phyloP scores from a whole-genome alignment of 1,140 invertebrate species.

The Nephotettix cincticeps region DNA sequence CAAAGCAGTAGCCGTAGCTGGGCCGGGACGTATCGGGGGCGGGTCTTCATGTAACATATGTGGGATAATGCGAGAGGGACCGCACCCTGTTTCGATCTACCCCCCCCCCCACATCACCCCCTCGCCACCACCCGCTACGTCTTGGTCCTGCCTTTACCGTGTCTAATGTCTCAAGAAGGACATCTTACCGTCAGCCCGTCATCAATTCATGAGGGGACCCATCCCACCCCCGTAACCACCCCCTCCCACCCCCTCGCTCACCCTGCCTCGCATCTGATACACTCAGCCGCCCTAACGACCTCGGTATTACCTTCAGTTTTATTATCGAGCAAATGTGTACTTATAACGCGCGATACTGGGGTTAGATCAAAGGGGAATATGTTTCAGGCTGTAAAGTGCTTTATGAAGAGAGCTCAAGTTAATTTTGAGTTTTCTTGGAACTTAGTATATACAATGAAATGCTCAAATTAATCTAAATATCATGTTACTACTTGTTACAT shows the following conservation, averaged over 20 bases:
- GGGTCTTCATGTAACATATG: constrained; percentile 5
- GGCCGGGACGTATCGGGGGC: too few species aligned
- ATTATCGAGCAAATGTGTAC: constrained; percentile 1
- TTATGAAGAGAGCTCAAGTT: too few species aligned
- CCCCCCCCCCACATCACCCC: neutral
- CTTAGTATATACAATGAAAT: too few species aligned
- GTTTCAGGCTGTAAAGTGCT: too few species aligned
- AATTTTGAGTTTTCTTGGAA: too few species aligned
- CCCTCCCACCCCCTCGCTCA: neutral
- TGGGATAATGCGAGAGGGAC: neutral
- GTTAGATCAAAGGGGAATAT: too few species aligned
- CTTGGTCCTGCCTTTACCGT: neutral
- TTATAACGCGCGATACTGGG: too few species aligned
- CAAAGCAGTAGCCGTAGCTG: too few species aligned
- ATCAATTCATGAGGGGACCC: constrained; percentile 15
- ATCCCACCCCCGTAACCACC: neutral
- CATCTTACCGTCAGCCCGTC: constrained; percentile 20
- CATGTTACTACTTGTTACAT: too few species aligned
- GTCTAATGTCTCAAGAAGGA: constrained; percentile 17
- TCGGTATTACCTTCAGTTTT: neutral
- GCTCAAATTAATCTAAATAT: too few species aligned
- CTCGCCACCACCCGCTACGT: neutral
- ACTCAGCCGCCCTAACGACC: constrained; percentile 4
- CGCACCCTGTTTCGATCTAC: constrained; percentile 17
- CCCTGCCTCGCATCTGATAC: neutral